Conservation (phyloP, 2,797 vertebrate genomes). For the Tadarida brasiliensis region DNA sequence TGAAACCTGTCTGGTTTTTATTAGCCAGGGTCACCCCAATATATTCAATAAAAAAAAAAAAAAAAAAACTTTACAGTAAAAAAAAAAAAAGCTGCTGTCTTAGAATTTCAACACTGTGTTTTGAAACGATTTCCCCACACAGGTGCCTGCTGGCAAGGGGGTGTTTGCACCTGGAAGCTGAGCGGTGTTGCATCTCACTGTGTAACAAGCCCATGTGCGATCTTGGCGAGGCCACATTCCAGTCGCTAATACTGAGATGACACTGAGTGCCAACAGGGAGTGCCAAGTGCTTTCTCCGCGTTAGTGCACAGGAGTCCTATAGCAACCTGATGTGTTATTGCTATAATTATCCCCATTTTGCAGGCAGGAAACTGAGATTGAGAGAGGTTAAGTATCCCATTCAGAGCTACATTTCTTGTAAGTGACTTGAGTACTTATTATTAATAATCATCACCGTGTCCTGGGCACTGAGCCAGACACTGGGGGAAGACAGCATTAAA, state of each 20-base stretch:
- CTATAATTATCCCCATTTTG: background rate
- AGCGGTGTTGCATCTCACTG: background rate
- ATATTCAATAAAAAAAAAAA: no score
- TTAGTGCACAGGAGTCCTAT: accelerated
- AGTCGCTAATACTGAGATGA: accelerated
- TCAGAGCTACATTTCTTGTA: background rate
- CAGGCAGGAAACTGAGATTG: background rate
- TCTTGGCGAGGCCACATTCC: background rate
- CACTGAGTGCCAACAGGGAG: background rate
- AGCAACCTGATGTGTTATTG: background rate
- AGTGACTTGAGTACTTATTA: background rate
- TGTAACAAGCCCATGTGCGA: background rate
- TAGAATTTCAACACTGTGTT: background rate
- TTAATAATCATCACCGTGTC: background rate
- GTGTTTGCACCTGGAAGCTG: background rate
- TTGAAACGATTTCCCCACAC: background rate
- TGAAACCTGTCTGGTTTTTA: no score
- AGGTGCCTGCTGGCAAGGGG: background rate
- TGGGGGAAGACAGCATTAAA: background rate
- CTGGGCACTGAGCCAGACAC: background rate
- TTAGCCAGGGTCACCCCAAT: no score
- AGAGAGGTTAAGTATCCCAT: background rate
- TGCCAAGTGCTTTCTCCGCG: background rate
- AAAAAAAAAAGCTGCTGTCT: background rate
- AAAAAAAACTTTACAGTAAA: no score